Evolutionary conservation across 1,140 invertebrate species (phyloP).

Genomic region (Diploscapter pachys): DNA sequence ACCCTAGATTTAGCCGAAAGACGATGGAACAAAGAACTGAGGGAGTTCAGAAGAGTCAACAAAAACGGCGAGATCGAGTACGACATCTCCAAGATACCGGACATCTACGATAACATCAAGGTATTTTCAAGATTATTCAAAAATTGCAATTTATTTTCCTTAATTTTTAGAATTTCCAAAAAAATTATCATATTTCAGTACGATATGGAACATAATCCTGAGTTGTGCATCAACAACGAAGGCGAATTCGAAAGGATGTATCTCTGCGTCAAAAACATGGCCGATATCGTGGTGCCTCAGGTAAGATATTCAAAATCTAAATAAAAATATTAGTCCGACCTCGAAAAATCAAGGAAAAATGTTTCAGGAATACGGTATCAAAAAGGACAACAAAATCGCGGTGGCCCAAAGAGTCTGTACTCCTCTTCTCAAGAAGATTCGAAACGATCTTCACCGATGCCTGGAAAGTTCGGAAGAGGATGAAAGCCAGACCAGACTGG

Average conservation of each 20-base stretch:
- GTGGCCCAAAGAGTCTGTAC: conserved; percentile 97
- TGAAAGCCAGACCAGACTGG: conserved; percentile 87
- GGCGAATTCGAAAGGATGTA: conserved; percentile 58
- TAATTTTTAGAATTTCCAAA: neutral
- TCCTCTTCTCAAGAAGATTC: conserved; percentile 89
- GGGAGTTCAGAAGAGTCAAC: conserved; percentile 80
- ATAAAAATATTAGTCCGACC: neutral
- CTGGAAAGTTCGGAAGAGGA: conserved; percentile 60
- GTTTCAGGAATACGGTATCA: conserved; percentile 87
- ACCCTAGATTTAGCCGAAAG: conserved; percentile 97
- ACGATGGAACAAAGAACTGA: conserved; percentile 96
- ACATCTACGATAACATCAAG: conserved; percentile 99
- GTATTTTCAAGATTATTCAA: conserved; percentile 3
- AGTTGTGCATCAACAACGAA: conserved; percentile 70
- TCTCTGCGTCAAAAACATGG: conserved; percentile 76
- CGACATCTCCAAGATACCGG: conserved; percentile 98
- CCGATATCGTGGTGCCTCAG: conserved; percentile 97
- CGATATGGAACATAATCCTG: conserved; percentile 95
- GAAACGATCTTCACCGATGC: conserved; percentile 78
- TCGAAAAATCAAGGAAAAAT: neutral
- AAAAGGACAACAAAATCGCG: conserved; percentile 86
- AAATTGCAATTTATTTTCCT: neutral
- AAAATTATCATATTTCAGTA: conserved; percentile 58
- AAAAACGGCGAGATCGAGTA: conserved; percentile 73
- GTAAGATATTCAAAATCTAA: conserved; percentile 61